These are phyloP conservation scores for Lasioglossum lativentre DNA, from an alignment of 2,888 invertebrate species.

Conservation along the genomic window DNA sequence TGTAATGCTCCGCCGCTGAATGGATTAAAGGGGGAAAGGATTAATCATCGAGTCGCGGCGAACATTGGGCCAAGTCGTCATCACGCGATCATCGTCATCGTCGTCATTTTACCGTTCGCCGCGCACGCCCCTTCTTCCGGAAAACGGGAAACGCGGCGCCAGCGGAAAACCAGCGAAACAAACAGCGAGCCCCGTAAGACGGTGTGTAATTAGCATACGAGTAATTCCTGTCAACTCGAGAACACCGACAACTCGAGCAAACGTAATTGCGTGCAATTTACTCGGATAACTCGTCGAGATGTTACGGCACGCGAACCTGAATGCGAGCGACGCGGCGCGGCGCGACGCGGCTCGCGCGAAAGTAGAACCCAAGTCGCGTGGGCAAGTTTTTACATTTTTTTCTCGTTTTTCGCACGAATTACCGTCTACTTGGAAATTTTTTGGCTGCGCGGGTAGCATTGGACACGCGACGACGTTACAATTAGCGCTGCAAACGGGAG, in stretches of 20 bases:
- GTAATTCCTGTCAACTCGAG: conserved; percentile 20
- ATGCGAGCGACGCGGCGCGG: background rate
- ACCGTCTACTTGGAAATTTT: background rate
- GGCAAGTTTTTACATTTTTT: background rate
- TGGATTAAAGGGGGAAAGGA: conserved; percentile 11
- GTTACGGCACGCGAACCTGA: conserved; percentile 53
- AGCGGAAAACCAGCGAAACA: conserved; percentile 15
- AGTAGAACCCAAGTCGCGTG: background rate
- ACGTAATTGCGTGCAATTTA: conserved; percentile 54
- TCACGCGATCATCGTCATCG: background rate
- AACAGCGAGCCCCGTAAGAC: conserved; percentile 24
- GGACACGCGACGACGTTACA: background rate
- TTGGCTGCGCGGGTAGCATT: background rate
- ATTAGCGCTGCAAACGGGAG: no score
- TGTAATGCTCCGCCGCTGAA: background rate
- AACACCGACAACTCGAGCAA: conserved; percentile 42
- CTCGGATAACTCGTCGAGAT: conserved; percentile 54
- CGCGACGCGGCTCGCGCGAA: conserved; percentile 21
- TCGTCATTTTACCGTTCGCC: background rate
- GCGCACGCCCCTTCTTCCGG: background rate
- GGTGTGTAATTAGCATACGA: conserved; percentile 51
- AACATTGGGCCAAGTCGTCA: background rate
- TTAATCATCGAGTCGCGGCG: conserved; percentile 3
- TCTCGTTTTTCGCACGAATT: background rate
- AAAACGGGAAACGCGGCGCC: background rate